Conservation (phyloP, 2,797 vertebrate genomes). For the Numenius phaeopus region DNA sequence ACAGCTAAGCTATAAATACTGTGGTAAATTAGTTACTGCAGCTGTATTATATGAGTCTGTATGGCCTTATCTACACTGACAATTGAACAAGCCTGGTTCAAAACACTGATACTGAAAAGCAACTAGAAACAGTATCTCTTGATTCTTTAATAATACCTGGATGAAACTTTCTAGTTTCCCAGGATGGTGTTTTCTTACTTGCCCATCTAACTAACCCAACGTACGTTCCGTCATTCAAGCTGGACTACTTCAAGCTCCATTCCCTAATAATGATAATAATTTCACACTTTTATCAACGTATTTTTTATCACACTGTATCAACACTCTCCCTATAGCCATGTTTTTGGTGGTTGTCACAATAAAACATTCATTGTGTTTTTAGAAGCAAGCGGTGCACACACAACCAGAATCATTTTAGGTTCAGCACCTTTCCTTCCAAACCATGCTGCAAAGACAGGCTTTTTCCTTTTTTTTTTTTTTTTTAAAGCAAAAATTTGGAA, state of each 20-base stretch:
- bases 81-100: neutral
- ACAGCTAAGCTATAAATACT: neutral
- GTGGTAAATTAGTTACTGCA: neutral
- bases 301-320: neutral
- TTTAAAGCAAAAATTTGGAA: neutral
- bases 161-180: neutral
- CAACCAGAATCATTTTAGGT: neutral
- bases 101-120: neutral
- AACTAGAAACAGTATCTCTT: rapidly evolving
- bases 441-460: neutral
- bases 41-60: neutral
- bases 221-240: neutral
- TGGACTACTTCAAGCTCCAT: neutral
- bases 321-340: rapidly evolving
- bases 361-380: neutral
- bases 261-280: neutral
- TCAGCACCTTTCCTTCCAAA: neutral
- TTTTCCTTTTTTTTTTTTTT: neutral
- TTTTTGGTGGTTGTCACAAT: neutral
- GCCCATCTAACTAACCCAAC: neutral
- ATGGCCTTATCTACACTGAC: neutral
- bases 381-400: neutral
- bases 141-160: neutral
- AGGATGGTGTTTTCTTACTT: neutral
- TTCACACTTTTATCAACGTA: neutral